Base-by-base conservation (phyloP, 92 coral and sea anemone species). In the Heliopora coerulea region DNA sequence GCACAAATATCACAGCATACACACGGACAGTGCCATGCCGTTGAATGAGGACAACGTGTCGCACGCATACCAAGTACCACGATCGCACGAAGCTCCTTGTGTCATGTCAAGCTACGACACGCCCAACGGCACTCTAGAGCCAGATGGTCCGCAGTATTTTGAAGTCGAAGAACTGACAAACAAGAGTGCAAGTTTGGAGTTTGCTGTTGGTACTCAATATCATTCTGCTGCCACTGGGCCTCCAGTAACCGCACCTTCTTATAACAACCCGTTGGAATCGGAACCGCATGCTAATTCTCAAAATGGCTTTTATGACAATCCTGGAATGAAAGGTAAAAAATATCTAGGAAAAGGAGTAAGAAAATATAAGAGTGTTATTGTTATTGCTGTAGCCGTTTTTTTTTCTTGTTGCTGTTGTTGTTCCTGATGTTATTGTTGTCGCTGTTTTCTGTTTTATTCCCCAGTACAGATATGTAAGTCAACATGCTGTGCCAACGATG, bases 121-220 rank as follows among this genome's bases (percentile, higher is more conserved):
- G 14, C 77, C 77, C 20, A 56, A 70, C 15, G 27, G 20, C 34
- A 54, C 48, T 8, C 23, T 70, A 18, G 49, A 30, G 28, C 48
- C 32, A 11, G 2, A 26, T 12, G 77, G 63, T 2, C 35, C 5
- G 1, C 19, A 35, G 5, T 62, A 62, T 62, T 33, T 30, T 14
- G 24, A 33, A 17, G 20, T 31, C 17, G 68, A 62, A 24, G 77
- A 31, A 21, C 59, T 32, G 7, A 46, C 29, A 41, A 46, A 81
- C 29, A 57, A 49, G 39, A 24, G 65, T 39, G 62, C 48, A 3
- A 91, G 97, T 65, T 41, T 91, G 25, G 87, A 68, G 25, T 90
- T 90, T 73, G 91, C 96, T 13, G 91, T 91, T 21, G 96, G 96
- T 6, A 88, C 96, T 5, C 63, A 83, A 44, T 93, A 83, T 78